Evolutionary conservation across 2,888 invertebrate genomes (phyloP).

Genomic region (Ophion costatus): DNA sequence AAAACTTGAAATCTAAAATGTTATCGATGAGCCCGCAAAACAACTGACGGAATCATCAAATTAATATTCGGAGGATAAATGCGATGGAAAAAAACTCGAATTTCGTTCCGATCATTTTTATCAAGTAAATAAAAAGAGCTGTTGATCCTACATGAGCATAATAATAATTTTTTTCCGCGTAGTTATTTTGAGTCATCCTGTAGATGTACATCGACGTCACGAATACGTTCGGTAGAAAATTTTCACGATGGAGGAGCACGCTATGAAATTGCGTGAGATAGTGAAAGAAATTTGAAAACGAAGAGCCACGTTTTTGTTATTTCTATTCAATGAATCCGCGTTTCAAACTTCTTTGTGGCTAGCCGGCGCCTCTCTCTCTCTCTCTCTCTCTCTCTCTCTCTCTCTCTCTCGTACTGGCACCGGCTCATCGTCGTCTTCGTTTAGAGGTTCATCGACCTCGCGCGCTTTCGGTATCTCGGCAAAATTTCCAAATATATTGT

Average conservation of each 20-base stretch:
- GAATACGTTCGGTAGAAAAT: constrained; percentile 31
- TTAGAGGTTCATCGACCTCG: constrained; percentile 58
- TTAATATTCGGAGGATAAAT: not conserved
- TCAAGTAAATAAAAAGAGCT: not conserved
- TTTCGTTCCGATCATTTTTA: not conserved
- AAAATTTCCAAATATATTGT: constrained; percentile 67
- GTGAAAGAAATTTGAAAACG: constrained; percentile 24
- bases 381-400: constrained; percentile 4
- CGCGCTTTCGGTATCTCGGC: constrained; percentile 21
- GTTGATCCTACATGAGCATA: not conserved
- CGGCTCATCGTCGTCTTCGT: constrained; percentile 17
- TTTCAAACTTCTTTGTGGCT: constrained; percentile 34
- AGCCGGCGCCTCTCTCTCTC: constrained; percentile 31
- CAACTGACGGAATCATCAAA: not conserved
- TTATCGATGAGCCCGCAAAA: not conserved
- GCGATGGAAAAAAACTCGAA: not conserved
- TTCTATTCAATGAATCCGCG: constrained; percentile 13
- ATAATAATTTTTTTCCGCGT: not conserved
- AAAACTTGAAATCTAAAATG: no score
- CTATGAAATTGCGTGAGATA: constrained; percentile 1
- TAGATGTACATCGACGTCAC: constrained; percentile 23
- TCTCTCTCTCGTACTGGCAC: not conserved
- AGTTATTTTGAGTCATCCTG: not conserved
- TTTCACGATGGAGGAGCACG: constrained; percentile 34
- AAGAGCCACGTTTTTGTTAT: constrained; percentile 20